Percentiles rank a stretch among this genome's conserved stretches.
These are phyloP conservation scores for Cassiopea xamachana DNA, from an alignment of 30 jellyfish, hydroid and myxozoan species.

Conservation along the genomic window DNA sequence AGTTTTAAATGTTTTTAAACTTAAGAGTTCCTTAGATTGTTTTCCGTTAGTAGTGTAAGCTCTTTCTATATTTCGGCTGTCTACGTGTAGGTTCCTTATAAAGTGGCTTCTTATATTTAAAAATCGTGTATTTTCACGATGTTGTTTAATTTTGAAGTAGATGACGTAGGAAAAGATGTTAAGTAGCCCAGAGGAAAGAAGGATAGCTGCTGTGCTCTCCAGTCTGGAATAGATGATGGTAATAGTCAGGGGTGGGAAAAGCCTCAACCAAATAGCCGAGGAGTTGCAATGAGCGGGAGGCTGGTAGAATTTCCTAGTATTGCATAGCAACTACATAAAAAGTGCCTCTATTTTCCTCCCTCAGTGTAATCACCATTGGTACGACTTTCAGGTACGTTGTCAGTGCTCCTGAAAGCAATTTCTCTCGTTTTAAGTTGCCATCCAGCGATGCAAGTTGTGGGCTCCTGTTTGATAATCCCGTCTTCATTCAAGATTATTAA, in stretches of 20 bases:
- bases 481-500: not conserved
- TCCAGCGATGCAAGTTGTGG: not conserved
- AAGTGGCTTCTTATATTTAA: not conserved
- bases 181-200: too few relatives aligned
- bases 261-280: not conserved
- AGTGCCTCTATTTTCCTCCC: too few relatives aligned
- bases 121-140: too few relatives aligned
- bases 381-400: too few relatives aligned
- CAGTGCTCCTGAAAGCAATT: too few relatives aligned
- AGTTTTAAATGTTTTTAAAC: not conserved
- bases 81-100: not conserved
- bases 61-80: not conserved
- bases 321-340: too few relatives aligned
- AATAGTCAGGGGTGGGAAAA: not conserved
- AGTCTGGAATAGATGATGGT: not conserved
- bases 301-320: not conserved
- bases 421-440: too few relatives aligned
- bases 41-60: not conserved
- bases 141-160: not conserved
- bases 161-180: not conserved
- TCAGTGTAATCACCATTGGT: too few relatives aligned
- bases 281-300: not conserved
- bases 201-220: not conserved
- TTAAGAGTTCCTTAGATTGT: not conserved
- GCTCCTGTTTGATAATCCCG: not conserved